Conservation (phyloP, 2,888 invertebrate genomes). For the Napeogenes inachia region DNA sequence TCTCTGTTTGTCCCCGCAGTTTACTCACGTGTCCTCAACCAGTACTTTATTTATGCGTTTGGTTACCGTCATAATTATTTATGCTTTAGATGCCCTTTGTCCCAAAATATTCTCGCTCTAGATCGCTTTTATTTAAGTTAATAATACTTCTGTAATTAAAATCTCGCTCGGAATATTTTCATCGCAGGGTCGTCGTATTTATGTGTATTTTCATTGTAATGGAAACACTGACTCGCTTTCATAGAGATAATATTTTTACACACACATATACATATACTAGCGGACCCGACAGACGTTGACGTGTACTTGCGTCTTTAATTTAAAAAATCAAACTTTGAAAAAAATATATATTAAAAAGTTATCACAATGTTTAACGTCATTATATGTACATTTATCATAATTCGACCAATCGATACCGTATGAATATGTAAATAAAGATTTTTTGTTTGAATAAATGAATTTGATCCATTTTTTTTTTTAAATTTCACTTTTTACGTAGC, state of each 20-base stretch:
- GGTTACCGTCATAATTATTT: constrained; percentile 71
- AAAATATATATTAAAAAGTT: too few relatives aligned
- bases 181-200: constrained; percentile 49
- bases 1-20: constrained; percentile 59
- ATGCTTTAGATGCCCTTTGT: constrained; percentile 58
- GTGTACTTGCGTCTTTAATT: too few relatives aligned
- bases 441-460: too few relatives aligned
- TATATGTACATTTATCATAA: too few relatives aligned
- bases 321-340: too few relatives aligned
- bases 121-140: constrained; percentile 70
- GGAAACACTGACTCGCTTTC: constrained; percentile 22
- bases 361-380: too few relatives aligned
- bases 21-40: constrained; percentile 48
- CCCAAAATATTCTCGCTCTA: constrained; percentile 47
- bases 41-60: constrained; percentile 63
- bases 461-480: too few relatives aligned
- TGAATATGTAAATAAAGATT: too few relatives aligned
- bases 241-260: not conserved
- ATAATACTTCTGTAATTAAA: constrained; percentile 74
- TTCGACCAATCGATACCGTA: too few relatives aligned
- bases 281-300: too few relatives aligned
- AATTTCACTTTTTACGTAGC: too few relatives aligned
- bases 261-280: not conserved
- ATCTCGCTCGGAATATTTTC: constrained; percentile 58
- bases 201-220: constrained; percentile 41